Base-by-base conservation (phyloP, 1,140 invertebrate genomes). In the Lucilia cuprina region DNA sequence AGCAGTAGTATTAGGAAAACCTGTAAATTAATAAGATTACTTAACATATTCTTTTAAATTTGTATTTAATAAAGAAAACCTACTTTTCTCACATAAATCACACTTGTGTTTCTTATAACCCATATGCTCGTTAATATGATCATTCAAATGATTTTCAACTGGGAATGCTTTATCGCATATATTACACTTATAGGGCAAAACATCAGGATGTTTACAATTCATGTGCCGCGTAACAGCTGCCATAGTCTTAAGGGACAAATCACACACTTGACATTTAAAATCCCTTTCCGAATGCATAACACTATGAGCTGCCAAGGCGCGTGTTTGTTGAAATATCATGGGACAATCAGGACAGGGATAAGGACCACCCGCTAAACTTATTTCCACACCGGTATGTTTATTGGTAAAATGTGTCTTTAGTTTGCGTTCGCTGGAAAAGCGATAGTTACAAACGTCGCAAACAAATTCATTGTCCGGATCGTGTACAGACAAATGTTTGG, bases 391-490 rank as follows among this genome's bases (percentile, higher is more conserved):
- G 80, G 21, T 35, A 21, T 74, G 50, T 83, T 65, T 55, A 34
- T 25, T 14, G 7, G 35, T 25, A 13, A 50, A 21, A 74, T 86
- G 85, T 2, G 82, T 21, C 7, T 83, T 78, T 2, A 87, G 34
- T 30, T 84, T 47, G 50, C 80, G 82, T 80, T 93, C 93, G 84
- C 93, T 93, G 82, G 91, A 92, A 86, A 94, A 94, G 12, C 91
- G 91, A 85, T 92, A 93, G 0, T 93, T 92, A 84, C 93, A 94
- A 2, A 92, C 90, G 83, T 91, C 92, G 84, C 93, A 94, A 0
- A 92, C 85, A 85, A 92, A 93, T 0, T 93, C 92, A 85, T 94
- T 93, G n/a, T 93, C 70, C 0, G 93, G 93, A 3, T 92, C 92
- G 85, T 94, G 87, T 83, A 93, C 91, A 77, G 93, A 91, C 84